A percentile compares a stretch with the other conserved stretches of the same genome.
phyloP scores from a whole-genome alignment of 2,888 invertebrate species.

The Tetranychus truncatus region DNA sequence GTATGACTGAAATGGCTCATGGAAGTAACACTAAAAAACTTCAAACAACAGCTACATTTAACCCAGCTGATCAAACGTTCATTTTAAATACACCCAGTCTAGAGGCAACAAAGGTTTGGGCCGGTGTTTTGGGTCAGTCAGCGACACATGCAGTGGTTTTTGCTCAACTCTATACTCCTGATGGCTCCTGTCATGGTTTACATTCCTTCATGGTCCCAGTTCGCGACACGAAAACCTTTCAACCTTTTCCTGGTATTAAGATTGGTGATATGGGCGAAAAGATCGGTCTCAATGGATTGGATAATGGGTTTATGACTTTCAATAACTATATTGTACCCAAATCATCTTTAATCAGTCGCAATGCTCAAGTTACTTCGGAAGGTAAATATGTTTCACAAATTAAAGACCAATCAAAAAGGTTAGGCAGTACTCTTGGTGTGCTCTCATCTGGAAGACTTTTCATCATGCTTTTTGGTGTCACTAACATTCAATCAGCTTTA shows the following conservation, averaged over 20 bases:
- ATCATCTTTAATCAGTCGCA: slow-evolving; percentile 62
- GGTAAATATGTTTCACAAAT: slow-evolving; percentile 51
- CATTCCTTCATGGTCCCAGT: slow-evolving; percentile 75
- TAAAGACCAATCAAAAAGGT: slow-evolving; percentile 56
- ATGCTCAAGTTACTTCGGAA: slow-evolving; percentile 67
- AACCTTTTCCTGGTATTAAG: slow-evolving; percentile 54
- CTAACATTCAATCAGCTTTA: slow-evolving; percentile 51
- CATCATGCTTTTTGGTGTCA: slow-evolving; percentile 43
- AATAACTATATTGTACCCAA: slow-evolving; percentile 67
- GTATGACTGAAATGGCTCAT: slow-evolving; percentile 71
- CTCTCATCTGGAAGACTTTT: slow-evolving; percentile 64
- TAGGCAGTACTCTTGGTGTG: slow-evolving; percentile 61
- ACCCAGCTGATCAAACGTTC: slow-evolving; percentile 49
- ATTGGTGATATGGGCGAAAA: slow-evolving; percentile 87
- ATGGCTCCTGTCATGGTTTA: slow-evolving; percentile 61
- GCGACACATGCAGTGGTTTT: slow-evolving; percentile 67
- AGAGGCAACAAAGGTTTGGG: slow-evolving; percentile 68
- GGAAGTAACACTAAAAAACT: slow-evolving; percentile 75
- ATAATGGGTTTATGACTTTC: slow-evolving; percentile 82
- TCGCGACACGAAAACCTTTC: slow-evolving; percentile 50
- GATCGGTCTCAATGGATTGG: slow-evolving; percentile 70
- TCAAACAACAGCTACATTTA: slow-evolving; percentile 64
- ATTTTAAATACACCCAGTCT: slow-evolving; percentile 54
- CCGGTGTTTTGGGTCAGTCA: slow-evolving; percentile 50
- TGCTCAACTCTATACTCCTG: slow-evolving; percentile 60